These are phyloP conservation scores for Ricordea florida DNA, from an alignment of 92 coral and sea anemone species.

Conservation along the genomic window DNA sequence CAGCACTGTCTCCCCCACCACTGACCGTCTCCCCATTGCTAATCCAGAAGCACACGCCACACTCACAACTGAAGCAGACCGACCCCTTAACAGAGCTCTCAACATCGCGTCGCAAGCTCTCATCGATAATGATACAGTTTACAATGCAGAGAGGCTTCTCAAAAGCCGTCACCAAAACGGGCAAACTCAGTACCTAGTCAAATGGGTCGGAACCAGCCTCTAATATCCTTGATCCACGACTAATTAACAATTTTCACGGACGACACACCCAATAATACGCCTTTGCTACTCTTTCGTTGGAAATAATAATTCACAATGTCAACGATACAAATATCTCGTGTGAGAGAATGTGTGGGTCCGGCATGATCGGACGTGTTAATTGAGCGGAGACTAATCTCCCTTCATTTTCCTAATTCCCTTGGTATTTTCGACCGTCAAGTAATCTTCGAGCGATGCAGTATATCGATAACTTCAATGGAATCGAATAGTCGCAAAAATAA, in stretches of 20 bases:
- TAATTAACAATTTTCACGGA: not conserved
- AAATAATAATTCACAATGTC: too few species aligned
- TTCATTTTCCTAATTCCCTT: too few species aligned
- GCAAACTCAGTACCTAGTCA: not conserved
- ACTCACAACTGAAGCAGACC: not conserved
- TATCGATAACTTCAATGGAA: too few species aligned
- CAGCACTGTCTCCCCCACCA: not conserved
- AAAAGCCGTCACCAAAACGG: not conserved
- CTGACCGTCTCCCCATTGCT: not conserved
- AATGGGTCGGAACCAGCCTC: slow-evolving; percentile 59
- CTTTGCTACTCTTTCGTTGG: not conserved
- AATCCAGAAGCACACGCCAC: too few species aligned
- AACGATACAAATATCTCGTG: too few species aligned
- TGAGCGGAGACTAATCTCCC: too few species aligned
- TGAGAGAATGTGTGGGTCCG: too few species aligned
- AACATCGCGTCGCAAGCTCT: not conserved
- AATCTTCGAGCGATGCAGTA: too few species aligned
- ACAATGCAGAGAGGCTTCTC: not conserved
- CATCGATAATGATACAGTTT: not conserved
- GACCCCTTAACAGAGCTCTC: not conserved
- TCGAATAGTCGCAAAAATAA: too few species aligned
- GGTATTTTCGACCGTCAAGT: too few species aligned
- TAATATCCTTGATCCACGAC: slow-evolving; percentile 9
- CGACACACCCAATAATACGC: not conserved
- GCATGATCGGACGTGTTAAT: too few species aligned